These are phyloP conservation scores for Cydia pomonella DNA, from an alignment of 1,140 invertebrate species.

Conservation along the genomic window DNA sequence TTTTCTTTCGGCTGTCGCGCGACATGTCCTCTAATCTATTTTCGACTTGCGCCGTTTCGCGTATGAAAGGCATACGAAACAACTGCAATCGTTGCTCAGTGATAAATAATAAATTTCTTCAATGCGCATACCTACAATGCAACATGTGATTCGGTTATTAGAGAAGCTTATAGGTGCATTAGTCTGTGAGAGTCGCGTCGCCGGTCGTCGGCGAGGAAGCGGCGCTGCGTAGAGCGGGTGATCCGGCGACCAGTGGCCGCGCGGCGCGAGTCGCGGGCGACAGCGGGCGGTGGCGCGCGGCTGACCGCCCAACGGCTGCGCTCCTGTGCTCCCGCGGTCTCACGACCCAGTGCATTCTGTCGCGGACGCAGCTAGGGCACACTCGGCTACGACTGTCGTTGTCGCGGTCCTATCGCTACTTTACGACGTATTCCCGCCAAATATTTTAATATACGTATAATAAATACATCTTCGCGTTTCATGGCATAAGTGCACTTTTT, in stretches of 20 bases:
- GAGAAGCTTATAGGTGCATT: slow-evolving; percentile 15
- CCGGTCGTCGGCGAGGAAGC: not conserved
- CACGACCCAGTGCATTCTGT: slow-evolving; percentile 43
- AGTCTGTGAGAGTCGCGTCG: slow-evolving; percentile 33
- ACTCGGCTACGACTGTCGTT: slow-evolving; percentile 43
- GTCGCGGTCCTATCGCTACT: slow-evolving; percentile 8
- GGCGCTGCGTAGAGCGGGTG: slow-evolving; percentile 45
- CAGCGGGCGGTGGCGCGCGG: slow-evolving; percentile 38
- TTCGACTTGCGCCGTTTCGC: slow-evolving; percentile 34
- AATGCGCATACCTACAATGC: slow-evolving; percentile 1
- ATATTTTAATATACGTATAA: slow-evolving; percentile 39
- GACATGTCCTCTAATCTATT: slow-evolving; percentile 38
- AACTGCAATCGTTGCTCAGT: not conserved
- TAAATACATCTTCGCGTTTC: slow-evolving; percentile 37
- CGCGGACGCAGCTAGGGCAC: slow-evolving; percentile 54
- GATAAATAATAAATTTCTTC: not conserved
- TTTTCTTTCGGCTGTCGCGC: slow-evolving; percentile 28
- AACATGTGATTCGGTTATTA: slow-evolving; percentile 2
- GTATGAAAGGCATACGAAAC: not conserved
- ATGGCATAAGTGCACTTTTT: not conserved
- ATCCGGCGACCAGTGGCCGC: slow-evolving; percentile 59
- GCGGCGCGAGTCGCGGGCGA: slow-evolving; percentile 64
- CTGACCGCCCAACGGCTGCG: slow-evolving; percentile 48
- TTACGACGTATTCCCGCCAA: slow-evolving; percentile 65
- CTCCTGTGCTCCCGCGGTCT: slow-evolving; percentile 32